Conservation (phyloP, 2,113 vertebrate species). For the Epinephelus cyanopodus region DNA sequence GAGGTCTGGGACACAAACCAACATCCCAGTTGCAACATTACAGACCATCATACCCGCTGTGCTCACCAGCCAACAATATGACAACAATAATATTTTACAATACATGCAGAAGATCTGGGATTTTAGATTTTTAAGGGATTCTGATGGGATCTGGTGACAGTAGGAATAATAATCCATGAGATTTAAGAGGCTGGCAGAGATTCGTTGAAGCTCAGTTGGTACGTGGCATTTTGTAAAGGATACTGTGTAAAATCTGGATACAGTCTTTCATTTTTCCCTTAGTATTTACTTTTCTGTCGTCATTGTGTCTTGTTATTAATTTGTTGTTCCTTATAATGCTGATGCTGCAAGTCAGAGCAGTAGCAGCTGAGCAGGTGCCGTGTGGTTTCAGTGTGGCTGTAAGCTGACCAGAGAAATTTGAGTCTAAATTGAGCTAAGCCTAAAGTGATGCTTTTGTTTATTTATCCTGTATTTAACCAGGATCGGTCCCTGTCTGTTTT, state of each 20-base stretch:
- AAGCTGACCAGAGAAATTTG: not conserved
- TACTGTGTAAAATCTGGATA: not conserved
- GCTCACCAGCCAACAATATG: constrained; percentile 51
- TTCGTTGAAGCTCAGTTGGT: constrained; percentile 5
- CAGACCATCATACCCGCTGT: constrained; percentile 32
- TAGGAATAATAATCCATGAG: constrained; percentile 29
- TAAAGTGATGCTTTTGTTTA: not conserved
- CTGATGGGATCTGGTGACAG: constrained; percentile 40
- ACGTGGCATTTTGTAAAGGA: constrained; percentile 24
- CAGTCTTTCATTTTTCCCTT: not conserved
- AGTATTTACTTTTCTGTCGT: not conserved
- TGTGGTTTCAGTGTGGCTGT: not conserved
- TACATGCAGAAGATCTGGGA: constrained; percentile 9
- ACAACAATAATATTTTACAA: constrained; percentile 51
- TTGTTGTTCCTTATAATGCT: not conserved
- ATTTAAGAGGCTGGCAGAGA: constrained; percentile 27
- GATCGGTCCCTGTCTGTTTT: too few relatives aligned
- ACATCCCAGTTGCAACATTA: constrained; percentile 36
- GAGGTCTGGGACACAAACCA: constrained; percentile 55
- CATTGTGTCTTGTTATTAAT: not conserved
- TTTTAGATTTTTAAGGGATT: constrained; percentile 14
- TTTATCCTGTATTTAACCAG: too few relatives aligned
- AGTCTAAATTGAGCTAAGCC: not conserved
- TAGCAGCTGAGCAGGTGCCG: not conserved
- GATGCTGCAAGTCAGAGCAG: not conserved